Percentiles rank a stretch among this genome's conserved stretches.
phyloP scores from a whole-genome alignment of 1,140 invertebrate genomes.

The Zaprionus gabonicus region DNA sequence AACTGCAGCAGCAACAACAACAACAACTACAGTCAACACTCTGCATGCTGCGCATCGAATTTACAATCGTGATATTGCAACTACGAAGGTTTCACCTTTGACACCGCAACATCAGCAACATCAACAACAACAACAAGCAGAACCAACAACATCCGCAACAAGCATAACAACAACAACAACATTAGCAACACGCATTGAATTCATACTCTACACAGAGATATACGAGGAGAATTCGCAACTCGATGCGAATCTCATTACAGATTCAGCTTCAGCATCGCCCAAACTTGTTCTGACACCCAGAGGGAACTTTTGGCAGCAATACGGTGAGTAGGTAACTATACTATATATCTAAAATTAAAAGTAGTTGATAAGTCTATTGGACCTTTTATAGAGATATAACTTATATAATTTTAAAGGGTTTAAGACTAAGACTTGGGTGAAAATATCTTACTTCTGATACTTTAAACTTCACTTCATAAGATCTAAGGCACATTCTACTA shows the following conservation, averaged over 20 bases:
- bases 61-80: slow-evolving; percentile 77
- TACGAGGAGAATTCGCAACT: slow-evolving; percentile 64
- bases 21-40: slow-evolving; percentile 28
- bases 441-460: too few relatives aligned
- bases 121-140: slow-evolving; percentile 24
- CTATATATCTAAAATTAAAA: not conserved
- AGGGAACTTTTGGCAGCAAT: slow-evolving; percentile 75
- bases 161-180: slow-evolving; percentile 30
- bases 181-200: slow-evolving; percentile 58
- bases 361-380: not conserved
- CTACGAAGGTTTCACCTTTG: slow-evolving; percentile 74
- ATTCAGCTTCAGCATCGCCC: slow-evolving; percentile 5
- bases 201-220: slow-evolving; percentile 69
- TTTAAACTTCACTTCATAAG: too few relatives aligned
- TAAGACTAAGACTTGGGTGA: too few relatives aligned
- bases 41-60: slow-evolving; percentile 65
- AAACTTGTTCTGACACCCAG: slow-evolving; percentile 25
- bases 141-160: slow-evolving; percentile 36
- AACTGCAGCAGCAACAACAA: slow-evolving; percentile 1
- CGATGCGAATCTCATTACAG: slow-evolving; percentile 26
- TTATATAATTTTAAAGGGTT: too few relatives aligned
- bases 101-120: slow-evolving; percentile 48
- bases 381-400: too few relatives aligned
- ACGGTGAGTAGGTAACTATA: slow-evolving; percentile 77
- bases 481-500: too few relatives aligned